These are phyloP conservation scores for Panthera tigris DNA, from an alignment of 2,113 vertebrate species.

Conservation along the genomic window DNA sequence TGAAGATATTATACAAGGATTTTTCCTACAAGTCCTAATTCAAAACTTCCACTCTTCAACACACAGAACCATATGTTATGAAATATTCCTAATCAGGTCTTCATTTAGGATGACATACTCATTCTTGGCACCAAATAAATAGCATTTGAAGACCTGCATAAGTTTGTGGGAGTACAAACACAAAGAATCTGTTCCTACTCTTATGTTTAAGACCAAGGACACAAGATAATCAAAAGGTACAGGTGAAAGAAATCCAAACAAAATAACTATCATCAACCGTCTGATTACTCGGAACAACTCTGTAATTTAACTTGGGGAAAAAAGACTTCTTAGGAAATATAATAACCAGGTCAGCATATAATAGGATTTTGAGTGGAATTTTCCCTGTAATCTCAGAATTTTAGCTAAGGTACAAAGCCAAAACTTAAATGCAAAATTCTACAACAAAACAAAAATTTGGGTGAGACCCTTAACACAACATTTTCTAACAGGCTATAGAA, in stretches of 20 bases:
- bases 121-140: not conserved
- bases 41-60: not conserved
- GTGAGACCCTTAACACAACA: not conserved
- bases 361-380: not conserved
- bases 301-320: not conserved
- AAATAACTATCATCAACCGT: not conserved
- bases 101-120: not conserved
- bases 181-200: not conserved
- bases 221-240: not conserved
- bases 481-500: not conserved
- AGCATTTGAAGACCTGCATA: not conserved
- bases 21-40: slow-evolving; percentile 10
- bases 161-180: not conserved
- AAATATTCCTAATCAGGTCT: not conserved
- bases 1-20: not conserved
- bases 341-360: not conserved
- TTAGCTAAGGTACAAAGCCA: not conserved
- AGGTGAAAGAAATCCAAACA: not conserved
- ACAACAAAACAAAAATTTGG: not conserved
- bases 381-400: not conserved
- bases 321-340: not conserved
- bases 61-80: not conserved
- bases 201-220: not conserved
- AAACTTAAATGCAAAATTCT: slow-evolving; percentile 11
- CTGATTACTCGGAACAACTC: not conserved